Conservation (phyloP, 2,797 vertebrate species). For the Apogon hyalosoma region DNA sequence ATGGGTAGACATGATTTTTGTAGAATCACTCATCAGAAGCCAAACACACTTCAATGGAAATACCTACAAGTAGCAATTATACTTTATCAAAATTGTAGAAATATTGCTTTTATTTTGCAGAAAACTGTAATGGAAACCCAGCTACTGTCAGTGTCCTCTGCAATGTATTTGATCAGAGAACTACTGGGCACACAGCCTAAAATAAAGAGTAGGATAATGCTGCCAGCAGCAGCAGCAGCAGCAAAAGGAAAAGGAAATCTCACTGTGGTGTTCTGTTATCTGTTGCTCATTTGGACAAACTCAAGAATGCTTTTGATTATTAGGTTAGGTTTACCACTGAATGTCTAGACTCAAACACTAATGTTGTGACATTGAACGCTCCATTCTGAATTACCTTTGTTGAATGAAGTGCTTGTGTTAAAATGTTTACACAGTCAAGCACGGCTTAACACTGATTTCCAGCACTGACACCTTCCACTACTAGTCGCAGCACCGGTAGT, state of each 20-base stretch:
- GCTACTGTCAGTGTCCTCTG: slow-evolving; percentile 1
- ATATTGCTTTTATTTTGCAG: too few relatives aligned
- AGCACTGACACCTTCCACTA: too few relatives aligned
- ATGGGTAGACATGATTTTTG: too few relatives aligned
- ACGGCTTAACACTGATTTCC: too few relatives aligned
- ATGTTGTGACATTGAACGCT: background rate
- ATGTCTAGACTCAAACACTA: background rate
- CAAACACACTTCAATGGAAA: too few relatives aligned
- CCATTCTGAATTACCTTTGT: background rate
- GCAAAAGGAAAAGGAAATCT: slow-evolving; percentile 1
- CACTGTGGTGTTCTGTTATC: slow-evolving; percentile 4
- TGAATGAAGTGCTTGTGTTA: too few relatives aligned
- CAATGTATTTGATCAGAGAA: slow-evolving; percentile 29
- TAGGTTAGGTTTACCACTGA: slow-evolving; percentile 2
- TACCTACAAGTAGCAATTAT: too few relatives aligned
- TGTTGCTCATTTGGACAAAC: slow-evolving; percentile 24
- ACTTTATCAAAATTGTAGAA: too few relatives aligned
- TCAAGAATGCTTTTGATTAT: slow-evolving; percentile 15
- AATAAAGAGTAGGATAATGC: background rate
- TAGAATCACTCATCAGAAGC: too few relatives aligned
- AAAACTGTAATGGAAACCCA: too few relatives aligned
- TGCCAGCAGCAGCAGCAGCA: slow-evolving; percentile 5
- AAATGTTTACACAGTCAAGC: too few relatives aligned
- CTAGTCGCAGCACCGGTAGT: too few relatives aligned
- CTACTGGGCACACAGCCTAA: slow-evolving; percentile 19